Conservation (phyloP, 2,113 vertebrate genomes). For the Syngnathus scovelli region DNA sequence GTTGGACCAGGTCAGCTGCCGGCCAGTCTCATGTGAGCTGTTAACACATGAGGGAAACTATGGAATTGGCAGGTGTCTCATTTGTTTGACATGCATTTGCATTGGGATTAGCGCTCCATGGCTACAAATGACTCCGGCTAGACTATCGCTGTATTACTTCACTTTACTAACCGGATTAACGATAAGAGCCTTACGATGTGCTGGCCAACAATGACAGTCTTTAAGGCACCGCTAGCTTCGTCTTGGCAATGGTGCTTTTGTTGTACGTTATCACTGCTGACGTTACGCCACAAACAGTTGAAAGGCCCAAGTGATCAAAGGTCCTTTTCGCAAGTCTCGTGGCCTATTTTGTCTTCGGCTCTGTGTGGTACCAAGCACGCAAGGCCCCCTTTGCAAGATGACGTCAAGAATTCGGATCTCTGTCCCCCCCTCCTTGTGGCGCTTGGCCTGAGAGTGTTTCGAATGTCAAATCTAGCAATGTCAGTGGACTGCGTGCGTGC, state of each 20-base stretch:
- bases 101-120: neutral
- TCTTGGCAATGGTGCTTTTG: neutral
- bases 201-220: neutral
- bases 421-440: neutral
- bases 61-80: neutral
- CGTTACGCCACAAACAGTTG: constrained; percentile 16
- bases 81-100: neutral
- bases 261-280: constrained; percentile 6
- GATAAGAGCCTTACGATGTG: neutral
- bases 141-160: neutral
- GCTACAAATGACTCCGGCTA: neutral
- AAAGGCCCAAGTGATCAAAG: constrained; percentile 23
- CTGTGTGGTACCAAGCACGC: constrained; percentile 25
- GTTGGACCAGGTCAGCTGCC: neutral
- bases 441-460: constrained; percentile 21
- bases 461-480: constrained; percentile 25
- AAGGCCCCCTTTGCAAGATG: constrained; percentile 18
- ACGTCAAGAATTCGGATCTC: constrained; percentile 23
- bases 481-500: constrained; percentile 16
- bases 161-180: neutral
- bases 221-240: neutral
- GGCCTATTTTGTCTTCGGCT: constrained; percentile 13
- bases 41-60: neutral
- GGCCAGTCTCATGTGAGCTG: neutral
- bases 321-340: constrained; percentile 23